Base-by-base conservation (phyloP, 37 sponge, comb jelly and placozoan species). In the Diacarnus erythraeanus region DNA sequence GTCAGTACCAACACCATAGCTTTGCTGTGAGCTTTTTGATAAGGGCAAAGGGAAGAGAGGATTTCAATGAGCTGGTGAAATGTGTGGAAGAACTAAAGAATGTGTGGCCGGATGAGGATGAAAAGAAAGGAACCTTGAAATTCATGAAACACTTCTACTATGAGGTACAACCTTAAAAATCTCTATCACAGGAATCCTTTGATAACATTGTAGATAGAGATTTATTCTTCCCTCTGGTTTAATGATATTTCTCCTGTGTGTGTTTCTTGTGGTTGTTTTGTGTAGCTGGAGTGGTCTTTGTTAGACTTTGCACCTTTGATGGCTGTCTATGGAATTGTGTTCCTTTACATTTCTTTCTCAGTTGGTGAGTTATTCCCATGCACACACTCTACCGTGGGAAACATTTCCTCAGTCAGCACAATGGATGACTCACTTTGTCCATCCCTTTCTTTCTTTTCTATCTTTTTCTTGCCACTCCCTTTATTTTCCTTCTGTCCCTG, bases 291-390 rank as follows among this genome's bases (percentile, higher is more conserved):
- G 37, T 85, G 85, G 81, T 36, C 56, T 9, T 60, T 89, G 67
- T 42, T 72, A 75, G 92, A 97, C 31, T 82, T 97, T 59, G 57
- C 92, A 27, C 91, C 92, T 18, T 77, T 97, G 18, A 26, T 91
- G 2, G 80, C 77, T 57, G 69, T 94, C 54, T 94, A 97, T 78
- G 77, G 75, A 51, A 86, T 97, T 41, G 97, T 97, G 21, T 93
- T 97, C 64, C 72, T 94, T 23, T 97, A 97, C 87, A 97, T 97
- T 63, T 80, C 95, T 12, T 94, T 90, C 75, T 97, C 97, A 54
- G 97, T 97, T 26, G 96, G 97, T 97, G 42, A 85, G 89, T 27
- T 59, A 47, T 47, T 47, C 51, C 51, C 51, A 47, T 47, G 10
- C 51, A 47, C 51, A 6, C 12, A 15, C 51, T 47, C 51, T 12